A percentile compares a stretch with the other conserved stretches of the same genome.
Conservation (phyloP, 2,888 invertebrate genomes). For the Euproctis similis region DNA sequence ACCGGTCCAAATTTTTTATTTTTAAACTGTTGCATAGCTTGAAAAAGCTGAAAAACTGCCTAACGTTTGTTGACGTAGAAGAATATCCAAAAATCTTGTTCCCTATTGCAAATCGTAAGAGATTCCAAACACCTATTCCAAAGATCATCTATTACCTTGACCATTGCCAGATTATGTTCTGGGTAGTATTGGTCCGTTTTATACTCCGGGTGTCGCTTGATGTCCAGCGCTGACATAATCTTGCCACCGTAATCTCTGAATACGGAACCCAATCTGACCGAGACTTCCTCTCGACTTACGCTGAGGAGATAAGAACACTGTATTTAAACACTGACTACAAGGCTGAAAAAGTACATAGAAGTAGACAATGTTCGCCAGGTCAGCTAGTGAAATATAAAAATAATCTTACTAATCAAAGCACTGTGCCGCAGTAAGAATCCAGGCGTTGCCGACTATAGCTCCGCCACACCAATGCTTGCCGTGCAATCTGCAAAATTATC, state of each 20-base stretch:
- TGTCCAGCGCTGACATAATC: constrained; percentile 45
- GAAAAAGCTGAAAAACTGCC: too few species aligned
- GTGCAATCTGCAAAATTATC: constrained; percentile 48
- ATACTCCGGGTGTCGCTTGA: constrained; percentile 57
- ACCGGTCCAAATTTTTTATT: too few species aligned
- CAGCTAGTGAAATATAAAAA: neutral
- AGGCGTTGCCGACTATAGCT: constrained; percentile 51
- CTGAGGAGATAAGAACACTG: constrained; percentile 29
- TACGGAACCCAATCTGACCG: constrained; percentile 58
- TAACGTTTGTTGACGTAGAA: too few species aligned
- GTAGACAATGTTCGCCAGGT: neutral
- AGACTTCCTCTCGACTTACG: constrained; percentile 55
- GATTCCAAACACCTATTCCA: too few species aligned
- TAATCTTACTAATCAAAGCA: constrained; percentile 72
- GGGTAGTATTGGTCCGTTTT: constrained; percentile 63
- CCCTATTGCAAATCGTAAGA: too few species aligned
- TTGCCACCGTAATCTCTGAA: constrained; percentile 61
- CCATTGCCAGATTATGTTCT: constrained; percentile 62
- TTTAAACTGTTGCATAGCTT: too few species aligned
- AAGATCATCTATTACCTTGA: constrained; percentile 51
- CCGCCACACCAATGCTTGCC: constrained; percentile 69
- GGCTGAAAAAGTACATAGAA: neutral
- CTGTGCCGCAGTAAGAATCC: constrained; percentile 61
- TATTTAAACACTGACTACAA: neutral
- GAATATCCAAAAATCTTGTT: too few species aligned